Conservation (phyloP, 2,797 vertebrate genomes). For the Helicolenus hilgendorfi region DNA sequence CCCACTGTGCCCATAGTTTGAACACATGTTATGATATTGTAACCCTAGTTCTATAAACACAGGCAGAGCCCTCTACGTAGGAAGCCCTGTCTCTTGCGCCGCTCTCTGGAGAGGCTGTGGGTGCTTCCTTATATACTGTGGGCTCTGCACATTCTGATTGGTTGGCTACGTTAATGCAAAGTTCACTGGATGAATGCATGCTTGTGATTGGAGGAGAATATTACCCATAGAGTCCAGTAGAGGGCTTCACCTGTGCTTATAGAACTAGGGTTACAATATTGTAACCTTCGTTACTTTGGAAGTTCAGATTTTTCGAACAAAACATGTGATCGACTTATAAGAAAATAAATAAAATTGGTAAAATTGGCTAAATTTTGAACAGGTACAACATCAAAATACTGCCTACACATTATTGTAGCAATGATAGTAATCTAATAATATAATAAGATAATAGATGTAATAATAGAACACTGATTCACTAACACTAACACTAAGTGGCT, state of each 20-base stretch:
- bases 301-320: neutral
- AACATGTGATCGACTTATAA: neutral
- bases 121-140: accelerated
- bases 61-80: too few species aligned
- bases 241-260: too few species aligned
- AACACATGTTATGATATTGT: too few species aligned
- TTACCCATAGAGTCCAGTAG: too few species aligned
- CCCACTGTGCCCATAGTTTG: too few species aligned
- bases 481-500: neutral
- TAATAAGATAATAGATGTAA: neutral
- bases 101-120: too few species aligned
- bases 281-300: too few species aligned
- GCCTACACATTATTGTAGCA: neutral
- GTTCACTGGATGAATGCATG: neutral
- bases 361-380: neutral
- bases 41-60: too few species aligned
- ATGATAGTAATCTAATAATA: neutral
- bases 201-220: too few species aligned
- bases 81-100: too few species aligned
- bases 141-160: too few species aligned
- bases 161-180: neutral
- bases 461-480: neutral
- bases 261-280: too few species aligned
- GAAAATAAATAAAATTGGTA: neutral
- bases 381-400: neutral